Conservation (phyloP, 2,113 vertebrate species). For the Plotosus lineatus region DNA sequence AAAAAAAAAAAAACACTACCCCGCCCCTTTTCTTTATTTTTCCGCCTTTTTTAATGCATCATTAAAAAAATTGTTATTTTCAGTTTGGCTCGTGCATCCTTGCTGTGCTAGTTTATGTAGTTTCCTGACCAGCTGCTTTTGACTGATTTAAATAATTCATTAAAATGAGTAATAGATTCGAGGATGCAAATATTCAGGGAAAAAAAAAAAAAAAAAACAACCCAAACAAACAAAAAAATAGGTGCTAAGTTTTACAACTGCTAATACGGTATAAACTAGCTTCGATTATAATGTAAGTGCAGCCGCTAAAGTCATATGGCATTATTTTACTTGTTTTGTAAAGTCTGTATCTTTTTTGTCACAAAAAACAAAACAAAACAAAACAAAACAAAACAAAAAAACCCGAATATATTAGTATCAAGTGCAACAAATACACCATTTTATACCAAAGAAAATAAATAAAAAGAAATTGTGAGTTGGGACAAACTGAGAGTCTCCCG, state of each 20-base stretch:
- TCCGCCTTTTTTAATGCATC: not conserved
- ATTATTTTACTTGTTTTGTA: not conserved
- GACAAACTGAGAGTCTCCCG: not conserved
- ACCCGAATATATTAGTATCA: not conserved
- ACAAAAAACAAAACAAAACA: not conserved
- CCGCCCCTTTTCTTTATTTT: constrained; percentile 25
- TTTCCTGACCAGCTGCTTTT: constrained; percentile 27
- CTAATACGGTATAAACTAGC: constrained; percentile 6
- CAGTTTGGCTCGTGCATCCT: not conserved
- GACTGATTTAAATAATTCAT: constrained; percentile 44
- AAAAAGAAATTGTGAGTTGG: constrained; percentile 14
- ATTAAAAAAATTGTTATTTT: constrained; percentile 25
- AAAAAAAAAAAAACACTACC: too few relatives aligned
- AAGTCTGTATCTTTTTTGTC: not conserved
- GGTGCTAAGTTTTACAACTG: not conserved
- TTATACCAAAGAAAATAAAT: not conserved
- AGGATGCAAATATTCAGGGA: constrained; percentile 10
- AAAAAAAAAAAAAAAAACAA: not conserved
- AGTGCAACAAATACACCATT: not conserved
- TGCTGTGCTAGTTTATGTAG: constrained; percentile 24
- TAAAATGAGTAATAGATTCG: constrained; percentile 38
- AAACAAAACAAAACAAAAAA: too few relatives aligned
- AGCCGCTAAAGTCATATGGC: not conserved
- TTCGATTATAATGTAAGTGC: not conserved
- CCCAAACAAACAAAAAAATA: too few relatives aligned